Conservation (phyloP, 2,797 vertebrate species). For the Falco naumanni region DNA sequence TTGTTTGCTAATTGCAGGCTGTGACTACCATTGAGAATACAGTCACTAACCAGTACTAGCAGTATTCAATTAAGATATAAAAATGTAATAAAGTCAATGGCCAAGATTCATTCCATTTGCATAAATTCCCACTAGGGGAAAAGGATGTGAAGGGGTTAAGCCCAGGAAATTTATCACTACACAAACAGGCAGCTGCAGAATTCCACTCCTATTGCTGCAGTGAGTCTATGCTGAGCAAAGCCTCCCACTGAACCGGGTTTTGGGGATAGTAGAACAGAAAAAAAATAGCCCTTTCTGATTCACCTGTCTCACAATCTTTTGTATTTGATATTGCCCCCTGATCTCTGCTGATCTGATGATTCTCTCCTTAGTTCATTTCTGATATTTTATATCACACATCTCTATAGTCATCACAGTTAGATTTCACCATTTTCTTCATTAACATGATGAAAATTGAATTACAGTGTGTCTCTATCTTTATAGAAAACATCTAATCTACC, state of each 20-base stretch:
- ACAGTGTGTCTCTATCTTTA: not conserved
- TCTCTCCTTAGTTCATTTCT: not conserved
- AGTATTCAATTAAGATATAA: conserved; percentile 14
- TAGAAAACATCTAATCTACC: not conserved
- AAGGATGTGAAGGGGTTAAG: conserved; percentile 53
- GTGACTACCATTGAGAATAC: not conserved
- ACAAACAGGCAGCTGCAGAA: conserved; percentile 25
- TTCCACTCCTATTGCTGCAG: not conserved
- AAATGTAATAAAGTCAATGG: not conserved
- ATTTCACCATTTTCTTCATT: not conserved
- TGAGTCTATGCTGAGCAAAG: not conserved
- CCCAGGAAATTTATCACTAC: not conserved
- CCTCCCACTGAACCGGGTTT: not conserved
- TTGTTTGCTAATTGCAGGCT: conserved; percentile 9
- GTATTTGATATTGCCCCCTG: not conserved
- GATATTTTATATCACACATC: not conserved
- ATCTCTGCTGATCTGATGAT: not conserved
- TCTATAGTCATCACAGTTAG: not conserved
- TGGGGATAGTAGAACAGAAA: not conserved
- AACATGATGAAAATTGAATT: not conserved
- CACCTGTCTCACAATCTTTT: not conserved
- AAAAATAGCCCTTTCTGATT: not conserved
- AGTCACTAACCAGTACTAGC: not conserved
- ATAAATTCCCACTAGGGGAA: not conserved
- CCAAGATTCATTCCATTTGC: conserved; percentile 3